Conservation (phyloP, 2,888 invertebrate genomes). For the Argyresthia goedartella region DNA sequence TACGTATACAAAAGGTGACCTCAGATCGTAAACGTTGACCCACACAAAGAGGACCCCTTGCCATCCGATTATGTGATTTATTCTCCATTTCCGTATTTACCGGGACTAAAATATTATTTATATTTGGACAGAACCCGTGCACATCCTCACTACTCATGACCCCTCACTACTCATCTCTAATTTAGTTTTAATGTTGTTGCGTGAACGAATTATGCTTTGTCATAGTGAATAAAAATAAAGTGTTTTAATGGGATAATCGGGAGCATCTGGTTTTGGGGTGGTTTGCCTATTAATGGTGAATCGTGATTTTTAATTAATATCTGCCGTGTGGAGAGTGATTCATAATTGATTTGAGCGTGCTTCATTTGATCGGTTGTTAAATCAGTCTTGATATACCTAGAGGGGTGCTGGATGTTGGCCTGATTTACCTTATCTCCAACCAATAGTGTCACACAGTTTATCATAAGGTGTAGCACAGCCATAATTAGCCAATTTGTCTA, state of each 20-base stretch:
- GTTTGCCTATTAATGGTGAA: constrained; percentile 38
- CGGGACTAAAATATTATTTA: constrained; percentile 46
- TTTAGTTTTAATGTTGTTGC: constrained; percentile 60
- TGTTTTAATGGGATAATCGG: constrained; percentile 51
- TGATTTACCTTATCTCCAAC: no score
- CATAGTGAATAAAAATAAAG: constrained; percentile 55
- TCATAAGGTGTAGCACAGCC: no score
- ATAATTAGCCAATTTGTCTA: no score
- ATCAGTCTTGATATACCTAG: no score
- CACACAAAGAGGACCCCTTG: constrained; percentile 12
- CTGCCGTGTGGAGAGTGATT: constrained; percentile 23
- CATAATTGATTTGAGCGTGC: constrained; percentile 46
- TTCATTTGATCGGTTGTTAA: neutral
- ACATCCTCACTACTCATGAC: constrained; percentile 36
- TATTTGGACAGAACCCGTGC: constrained; percentile 53
- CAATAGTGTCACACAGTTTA: no score
- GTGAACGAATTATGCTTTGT: constrained; percentile 65
- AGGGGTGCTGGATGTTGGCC: no score
- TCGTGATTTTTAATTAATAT: constrained; percentile 56
- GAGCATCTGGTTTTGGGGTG: constrained; percentile 48
- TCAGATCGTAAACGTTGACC: neutral
- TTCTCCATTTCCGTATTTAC: constrained; percentile 38
- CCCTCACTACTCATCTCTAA: constrained; percentile 26
- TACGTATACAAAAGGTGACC: neutral
- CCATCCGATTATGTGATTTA: constrained; percentile 58